Evolutionary conservation across 2,113 vertebrate species (phyloP).

Genomic region (Protobothrops flavoviridis): DNA sequence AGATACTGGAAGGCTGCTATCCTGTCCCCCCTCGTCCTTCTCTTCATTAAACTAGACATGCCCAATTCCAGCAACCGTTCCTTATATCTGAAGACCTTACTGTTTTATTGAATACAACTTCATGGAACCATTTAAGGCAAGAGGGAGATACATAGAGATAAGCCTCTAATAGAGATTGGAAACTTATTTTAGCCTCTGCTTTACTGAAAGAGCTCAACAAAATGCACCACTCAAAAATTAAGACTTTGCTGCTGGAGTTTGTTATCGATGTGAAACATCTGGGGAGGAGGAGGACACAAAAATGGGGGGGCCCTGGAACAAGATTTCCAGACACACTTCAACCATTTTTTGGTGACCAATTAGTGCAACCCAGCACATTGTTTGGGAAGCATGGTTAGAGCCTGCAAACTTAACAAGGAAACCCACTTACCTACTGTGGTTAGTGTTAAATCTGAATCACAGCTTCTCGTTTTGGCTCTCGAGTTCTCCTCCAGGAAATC

Average conservation of each 20-base stretch:
- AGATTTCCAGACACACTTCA: neutral
- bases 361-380: neutral
- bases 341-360: neutral
- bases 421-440: conserved; percentile 34
- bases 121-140: neutral
- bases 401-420: neutral
- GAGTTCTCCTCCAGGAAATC: conserved; percentile 32
- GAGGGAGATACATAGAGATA: neutral
- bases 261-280: neutral
- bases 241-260: neutral
- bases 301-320: neutral
- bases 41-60: no score
- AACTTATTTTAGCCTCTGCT: neutral
- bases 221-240: neutral
- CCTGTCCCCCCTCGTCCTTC: no score
- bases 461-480: conserved; percentile 42
- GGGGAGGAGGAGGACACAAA: neutral
- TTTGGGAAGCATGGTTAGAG: neutral
- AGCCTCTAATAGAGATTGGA: neutral
- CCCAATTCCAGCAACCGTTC: no score
- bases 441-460: conserved; percentile 37
- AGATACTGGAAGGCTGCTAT: no score
- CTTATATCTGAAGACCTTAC: no score
- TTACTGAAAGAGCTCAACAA: neutral
- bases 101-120: no score